Evolutionary conservation across 2,113 vertebrate genomes (phyloP).

Genomic region (Cyanoramphus novaezelandiae): DNA sequence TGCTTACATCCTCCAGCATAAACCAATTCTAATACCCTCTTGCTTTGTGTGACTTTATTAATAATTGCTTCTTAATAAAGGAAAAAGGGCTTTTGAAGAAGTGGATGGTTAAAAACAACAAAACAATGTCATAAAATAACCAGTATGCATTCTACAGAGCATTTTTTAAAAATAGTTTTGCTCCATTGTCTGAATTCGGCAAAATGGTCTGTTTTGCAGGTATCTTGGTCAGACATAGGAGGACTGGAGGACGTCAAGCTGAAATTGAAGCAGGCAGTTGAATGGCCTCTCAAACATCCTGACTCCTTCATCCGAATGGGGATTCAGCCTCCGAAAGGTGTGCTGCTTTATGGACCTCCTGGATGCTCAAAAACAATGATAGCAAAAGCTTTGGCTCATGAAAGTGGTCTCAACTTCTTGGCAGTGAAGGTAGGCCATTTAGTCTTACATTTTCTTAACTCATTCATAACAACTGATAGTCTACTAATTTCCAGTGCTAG

Average conservation of each 20-base stretch:
- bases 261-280: constrained; percentile 93
- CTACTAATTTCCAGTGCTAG: background rate
- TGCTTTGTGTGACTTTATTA: background rate
- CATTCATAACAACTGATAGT: background rate
- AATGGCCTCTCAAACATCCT: constrained; percentile 93
- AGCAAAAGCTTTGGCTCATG: constrained; percentile 93
- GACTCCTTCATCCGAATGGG: constrained; percentile 91
- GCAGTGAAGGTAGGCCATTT: constrained; percentile 85
- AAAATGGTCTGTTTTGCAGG: constrained; percentile 73
- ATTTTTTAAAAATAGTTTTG: background rate
- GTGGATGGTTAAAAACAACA: background rate
- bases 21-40: background rate
- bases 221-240: constrained; percentile 93
- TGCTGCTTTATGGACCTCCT: constrained; percentile 94
- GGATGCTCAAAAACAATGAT: constrained; percentile 99
- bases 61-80: background rate
- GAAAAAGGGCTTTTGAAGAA: background rate
- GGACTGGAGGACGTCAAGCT: constrained; percentile 94
- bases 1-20: background rate
- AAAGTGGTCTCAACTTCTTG: constrained; percentile 95
- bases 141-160: fast-evolving
- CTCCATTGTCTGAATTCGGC: background rate
- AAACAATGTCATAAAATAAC: background rate
- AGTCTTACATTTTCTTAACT: background rate
- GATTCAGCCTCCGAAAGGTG: constrained; percentile 90